Evolutionary conservation across 92 coral and sea anemone genomes (phyloP), one percentile per base, ranked within the genome.

Genomic region (Muricea muricata): DNA sequence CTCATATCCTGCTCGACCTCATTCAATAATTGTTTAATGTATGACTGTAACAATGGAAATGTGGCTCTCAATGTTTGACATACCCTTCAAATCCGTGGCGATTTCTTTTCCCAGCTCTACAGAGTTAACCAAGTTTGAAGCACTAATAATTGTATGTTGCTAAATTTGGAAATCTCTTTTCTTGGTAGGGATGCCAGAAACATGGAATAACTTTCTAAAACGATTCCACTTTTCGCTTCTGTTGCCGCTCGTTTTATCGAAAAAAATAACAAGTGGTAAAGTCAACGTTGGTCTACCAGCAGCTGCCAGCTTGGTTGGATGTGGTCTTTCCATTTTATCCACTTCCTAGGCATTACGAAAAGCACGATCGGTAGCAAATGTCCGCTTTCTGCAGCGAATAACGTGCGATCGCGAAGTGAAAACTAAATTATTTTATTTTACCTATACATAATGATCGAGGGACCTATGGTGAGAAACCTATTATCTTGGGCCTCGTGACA

Each of bases 161-260:
- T 35, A 18, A 65, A 25, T 35, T 65, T 65, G 1, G 9, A 9
- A 30, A 65, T 25, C 40, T 65, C 73, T 3, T 65, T 35, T 65
- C 73, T 65, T 26, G 73, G 73, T 17, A 65, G 45, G 45, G 26
- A 18, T 30, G 73, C 73, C 39, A 65, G 21, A 30, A 18, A 14
- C 40, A 65, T 65, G 39, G 73, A 65, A 65, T 65, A 65, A 35
- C 73, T 65, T 41, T 65, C 73, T 20, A n/a, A 65, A 17, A 18
- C 40, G 73, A 35, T 65, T 65, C 73, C 73, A 65, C 39, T 63
- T 63, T 63, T 63, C 15, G 33, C 21, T 63, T 13, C 21, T 6
- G 17, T 63, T 63, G 6, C 71, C 25, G 25, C 71, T 6, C 14
- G 25, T 63, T 15, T 63, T 34, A 34, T 63, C 71, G 39, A 13